Evolutionary conservation across 2,888 invertebrate genomes (phyloP), one percentile per base, ranked within the genome.

Genomic region (Eucriotettix oculatus): DNA sequence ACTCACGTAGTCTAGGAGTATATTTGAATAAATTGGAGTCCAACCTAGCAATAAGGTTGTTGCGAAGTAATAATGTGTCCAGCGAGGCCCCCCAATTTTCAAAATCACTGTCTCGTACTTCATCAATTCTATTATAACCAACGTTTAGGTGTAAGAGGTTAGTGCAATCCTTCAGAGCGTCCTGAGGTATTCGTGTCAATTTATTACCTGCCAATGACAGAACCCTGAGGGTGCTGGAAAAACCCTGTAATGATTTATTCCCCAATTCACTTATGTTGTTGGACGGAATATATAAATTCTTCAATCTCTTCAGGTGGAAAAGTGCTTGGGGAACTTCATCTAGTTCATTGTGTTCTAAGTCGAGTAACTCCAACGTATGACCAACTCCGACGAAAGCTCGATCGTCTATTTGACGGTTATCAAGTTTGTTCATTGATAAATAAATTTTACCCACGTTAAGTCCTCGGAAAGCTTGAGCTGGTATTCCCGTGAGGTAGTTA

Each of bases 1-100:
- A 66, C 63, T 76, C 74, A 16, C 73, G 69, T 41, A 78, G 68
- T 58, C 70, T 70, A 10, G 71, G 69, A 10, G 74, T 67, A 42
- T 68, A 68, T 56, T 66, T 64, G 61, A 76, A 71, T 5, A 73
- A 67, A 57, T 69, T 67, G 1, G 67, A 65, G 9, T 67, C 67
- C 7, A 73, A 66, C 9, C 62, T 62, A 14, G 66, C 65, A 41
- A 73, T 69, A 40, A 66, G 67, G 64, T 73, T 73, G 64, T 70
- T 71, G 17, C 71, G 64, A 41, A 73, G 68, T 42, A 72, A 67
- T 52, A 73, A 65, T 14, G 71, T 71, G 58, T 69, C 69, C 57
- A 73, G 64, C 42, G 68, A 67, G n/a, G 66, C 67, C 1, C 69
- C 69, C 68, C 71, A 72, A 1, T 64, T 17, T 12, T 12, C 56